Evolutionary conservation across 2,797 vertebrate genomes (phyloP).

Genomic region (Typhlichthys subterraneus): DNA sequence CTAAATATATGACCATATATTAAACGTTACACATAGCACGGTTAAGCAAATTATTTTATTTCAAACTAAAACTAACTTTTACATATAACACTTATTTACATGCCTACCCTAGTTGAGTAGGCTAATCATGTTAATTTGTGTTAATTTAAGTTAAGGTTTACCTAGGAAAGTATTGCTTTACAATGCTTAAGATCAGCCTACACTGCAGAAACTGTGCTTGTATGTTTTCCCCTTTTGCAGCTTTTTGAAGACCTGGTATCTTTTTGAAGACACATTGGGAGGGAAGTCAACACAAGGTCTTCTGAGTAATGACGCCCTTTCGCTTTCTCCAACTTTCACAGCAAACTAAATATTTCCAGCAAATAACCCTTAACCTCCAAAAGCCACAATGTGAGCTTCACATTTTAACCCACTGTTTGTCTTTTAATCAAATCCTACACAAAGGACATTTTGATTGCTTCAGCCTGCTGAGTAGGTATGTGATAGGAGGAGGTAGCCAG

Average conservation of each 20-base stretch:
- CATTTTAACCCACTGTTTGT: slow-evolving; percentile 13
- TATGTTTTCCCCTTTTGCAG: too few species aligned
- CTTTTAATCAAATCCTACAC: slow-evolving; percentile 19
- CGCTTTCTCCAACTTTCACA: slow-evolving; percentile 32
- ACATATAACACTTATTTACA: too few species aligned
- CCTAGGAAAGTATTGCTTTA: too few species aligned
- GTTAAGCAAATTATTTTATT: too few species aligned
- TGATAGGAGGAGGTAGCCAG: slow-evolving; percentile 17
- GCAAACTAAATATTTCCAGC: slow-evolving; percentile 44
- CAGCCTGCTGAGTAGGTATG: slow-evolving; percentile 29
- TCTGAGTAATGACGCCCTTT: slow-evolving; percentile 21
- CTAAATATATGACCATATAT: too few species aligned
- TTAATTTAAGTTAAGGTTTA: too few species aligned
- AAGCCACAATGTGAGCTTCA: slow-evolving; percentile 49
- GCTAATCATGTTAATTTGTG: too few species aligned
- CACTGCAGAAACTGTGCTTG: too few species aligned
- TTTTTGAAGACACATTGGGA: slow-evolving; percentile 21
- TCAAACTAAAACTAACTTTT: too few species aligned
- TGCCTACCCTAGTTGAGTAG: too few species aligned
- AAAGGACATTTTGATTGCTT: slow-evolving; percentile 17
- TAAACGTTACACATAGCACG: too few species aligned
- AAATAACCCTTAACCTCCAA: slow-evolving; percentile 49
- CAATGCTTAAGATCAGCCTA: too few species aligned
- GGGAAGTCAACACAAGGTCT: slow-evolving; percentile 18
- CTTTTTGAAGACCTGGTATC: neutral